Evolutionary conservation across 2,888 invertebrate genomes (phyloP), one percentile per base, ranked within the genome.

Genomic region (Leptinotarsa peninsularis): DNA sequence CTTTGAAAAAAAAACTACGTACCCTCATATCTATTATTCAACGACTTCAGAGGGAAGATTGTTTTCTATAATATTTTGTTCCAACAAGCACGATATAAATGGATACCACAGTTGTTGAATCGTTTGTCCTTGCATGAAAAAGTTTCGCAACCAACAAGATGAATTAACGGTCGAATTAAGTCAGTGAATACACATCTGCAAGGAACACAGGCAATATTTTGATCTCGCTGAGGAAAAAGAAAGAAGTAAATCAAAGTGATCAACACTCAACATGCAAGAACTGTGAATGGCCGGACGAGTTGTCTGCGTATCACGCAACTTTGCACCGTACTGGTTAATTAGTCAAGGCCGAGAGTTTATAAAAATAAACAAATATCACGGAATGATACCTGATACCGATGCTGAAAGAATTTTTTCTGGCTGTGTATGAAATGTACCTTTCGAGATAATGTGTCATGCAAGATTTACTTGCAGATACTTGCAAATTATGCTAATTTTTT

Each of bases 281-380:
- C 49, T 33, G 71, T 63, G 23, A 63, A 58, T 63, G 49, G 58
- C 71, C 70, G 27, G 58, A 49, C 7, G 70, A 49, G 18, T 23
- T 49, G 58, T 71, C 49, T 63, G 21, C 27, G 60, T 49, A n/a
- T 49, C 63, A 50, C 18, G 56, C 49, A 56, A 54, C 33, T 67
- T 67, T 58, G 58, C 58, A 23, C 58, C 58, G 21, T 72, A 75
- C 71, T 58, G 67, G 72, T 50, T 72, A 75, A 75, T 75, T 75
- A 75, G 72, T 75, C 72, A 75, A 75, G 75, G 75, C 49, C 75
- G 75, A 21, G 27, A 58, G n/a, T 71, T 71, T 71, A 63, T 71
- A 66, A 71, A 74, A 74, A 74, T 74, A 71, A 74, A 74, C 74
- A 49, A 74, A 71, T 67, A 23, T 21, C 71, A 27, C 43, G 17